phyloP scores from a whole-genome alignment of 2,113 vertebrate species.

The Egretta garzetta region DNA sequence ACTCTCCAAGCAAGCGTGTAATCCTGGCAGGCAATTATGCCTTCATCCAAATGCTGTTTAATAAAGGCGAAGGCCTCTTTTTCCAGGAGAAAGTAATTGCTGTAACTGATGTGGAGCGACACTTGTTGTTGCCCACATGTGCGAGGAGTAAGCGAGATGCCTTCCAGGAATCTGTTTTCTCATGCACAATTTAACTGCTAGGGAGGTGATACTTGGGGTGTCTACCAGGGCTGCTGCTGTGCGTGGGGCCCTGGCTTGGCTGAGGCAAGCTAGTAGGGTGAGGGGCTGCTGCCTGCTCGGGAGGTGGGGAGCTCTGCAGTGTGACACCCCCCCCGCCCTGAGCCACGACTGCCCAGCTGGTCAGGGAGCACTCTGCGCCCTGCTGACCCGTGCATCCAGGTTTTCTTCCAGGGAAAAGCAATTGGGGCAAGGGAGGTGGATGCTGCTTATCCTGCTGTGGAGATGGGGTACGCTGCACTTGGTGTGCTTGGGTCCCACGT shows the following conservation, averaged over 20 bases:
- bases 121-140: background rate
- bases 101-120: background rate
- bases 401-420: background rate
- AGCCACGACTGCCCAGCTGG: background rate
- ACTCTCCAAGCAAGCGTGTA: background rate
- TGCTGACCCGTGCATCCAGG: background rate
- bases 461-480: background rate
- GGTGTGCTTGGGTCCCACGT: accelerated
- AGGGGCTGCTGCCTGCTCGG: background rate
- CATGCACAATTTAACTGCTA: background rate
- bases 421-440: background rate
- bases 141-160: background rate
- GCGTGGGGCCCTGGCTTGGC: accelerated
- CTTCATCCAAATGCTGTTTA: background rate
- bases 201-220: background rate
- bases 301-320: background rate
- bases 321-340: background rate
- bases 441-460: background rate
- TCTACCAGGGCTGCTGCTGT: background rate
- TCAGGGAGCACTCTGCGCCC: accelerated
- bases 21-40: background rate
- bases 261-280: background rate
- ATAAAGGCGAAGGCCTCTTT: background rate
- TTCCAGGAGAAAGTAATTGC: background rate
- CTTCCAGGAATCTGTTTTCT: background rate